Percentiles rank a stretch among this genome's conserved stretches.
Evolutionary conservation across 2,888 invertebrate genomes (phyloP).

Genomic region (Torymus auratus): DNA sequence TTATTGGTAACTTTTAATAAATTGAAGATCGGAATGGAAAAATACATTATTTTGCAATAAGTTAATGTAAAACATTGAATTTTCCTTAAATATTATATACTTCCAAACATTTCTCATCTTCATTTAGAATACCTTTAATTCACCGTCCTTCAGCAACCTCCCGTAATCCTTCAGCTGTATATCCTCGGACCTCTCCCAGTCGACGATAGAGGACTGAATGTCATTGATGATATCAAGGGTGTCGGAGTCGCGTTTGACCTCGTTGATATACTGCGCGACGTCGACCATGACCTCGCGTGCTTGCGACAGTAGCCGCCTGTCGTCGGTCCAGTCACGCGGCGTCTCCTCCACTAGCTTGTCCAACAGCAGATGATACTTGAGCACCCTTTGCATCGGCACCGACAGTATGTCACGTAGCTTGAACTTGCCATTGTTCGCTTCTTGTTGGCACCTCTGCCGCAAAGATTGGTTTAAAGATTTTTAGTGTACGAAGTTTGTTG

Average conservation of each 20-base stretch:
- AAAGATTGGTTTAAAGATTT: not conserved
- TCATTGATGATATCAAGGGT: constrained; percentile 92
- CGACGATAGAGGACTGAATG: constrained; percentile 90
- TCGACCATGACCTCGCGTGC: constrained; percentile 98
- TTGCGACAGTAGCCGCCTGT: constrained; percentile 87
- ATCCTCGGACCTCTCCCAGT: constrained; percentile 88
- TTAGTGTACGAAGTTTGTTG: no score
- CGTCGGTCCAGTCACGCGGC: constrained; percentile 90
- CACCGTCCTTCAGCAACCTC: constrained; percentile 93
- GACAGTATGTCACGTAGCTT: constrained; percentile 96
- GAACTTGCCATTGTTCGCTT: constrained; percentile 96
- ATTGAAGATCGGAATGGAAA: no score
- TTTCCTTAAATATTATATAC: not conserved
- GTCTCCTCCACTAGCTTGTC: constrained; percentile 93
- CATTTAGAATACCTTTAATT: constrained; percentile 83
- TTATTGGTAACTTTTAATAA: no score
- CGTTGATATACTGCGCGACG: constrained; percentile 97
- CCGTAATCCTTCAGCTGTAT: constrained; percentile 93
- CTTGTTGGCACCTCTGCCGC: constrained; percentile 92
- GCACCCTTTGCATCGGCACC: constrained; percentile 98
- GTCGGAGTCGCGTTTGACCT: constrained; percentile 97
- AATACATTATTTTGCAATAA: no score
- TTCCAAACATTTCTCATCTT: constrained; percentile 11
- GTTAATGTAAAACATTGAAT: no score
- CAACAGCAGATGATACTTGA: constrained; percentile 96